Base-by-base conservation (phyloP, 2,888 invertebrate genomes). In the Drosophila prolongata region DNA sequence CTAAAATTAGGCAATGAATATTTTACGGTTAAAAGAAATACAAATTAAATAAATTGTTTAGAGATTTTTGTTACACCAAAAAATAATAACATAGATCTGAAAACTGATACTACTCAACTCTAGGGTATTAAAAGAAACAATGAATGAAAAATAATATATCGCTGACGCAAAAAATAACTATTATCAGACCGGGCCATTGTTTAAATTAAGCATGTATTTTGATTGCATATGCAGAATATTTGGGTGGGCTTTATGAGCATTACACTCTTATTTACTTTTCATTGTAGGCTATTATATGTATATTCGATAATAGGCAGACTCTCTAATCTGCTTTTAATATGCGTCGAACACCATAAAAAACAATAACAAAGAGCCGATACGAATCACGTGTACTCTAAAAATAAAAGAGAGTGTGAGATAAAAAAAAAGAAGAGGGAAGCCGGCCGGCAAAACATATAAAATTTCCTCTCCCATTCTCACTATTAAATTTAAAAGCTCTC, bases 351-450 rank as follows among this genome's bases (percentile, higher is more conserved):
- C 9, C 6, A 35, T 4, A 46, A 8, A 11, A 35, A 24, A 14
- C 8, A 42, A 34, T 4, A 49, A 42, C 5, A 27, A 35, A 27
- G 8, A 10, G 24, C 0, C 13, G 6, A 16, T 8, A 2, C n/a
- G 3, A 46, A 16, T 66, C 34, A 66, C 54, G 54, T 66, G 67
- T 66, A 19, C 9, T n/a, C 67, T 40, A 40, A 66, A 66, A 66
- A 54, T 54, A 54, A 38, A 27, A n/a, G 3, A 40, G 44, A 58
- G 19, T 1, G 24, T 2, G 11, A n/a, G 43, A 16, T 24, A 57
- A 8, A 11, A 8, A 8, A 11, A 13, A 30, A 30, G 59, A 49
- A 35, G 5, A 13, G 35, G 24, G 13, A 11, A n/a, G 54, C 65
- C 65, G 65, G 65, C 65, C 67, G 65, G 65, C 67, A 34, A 52